Conservation (phyloP, 1,140 invertebrate species). For the Polypedilum vanderplanki region DNA sequence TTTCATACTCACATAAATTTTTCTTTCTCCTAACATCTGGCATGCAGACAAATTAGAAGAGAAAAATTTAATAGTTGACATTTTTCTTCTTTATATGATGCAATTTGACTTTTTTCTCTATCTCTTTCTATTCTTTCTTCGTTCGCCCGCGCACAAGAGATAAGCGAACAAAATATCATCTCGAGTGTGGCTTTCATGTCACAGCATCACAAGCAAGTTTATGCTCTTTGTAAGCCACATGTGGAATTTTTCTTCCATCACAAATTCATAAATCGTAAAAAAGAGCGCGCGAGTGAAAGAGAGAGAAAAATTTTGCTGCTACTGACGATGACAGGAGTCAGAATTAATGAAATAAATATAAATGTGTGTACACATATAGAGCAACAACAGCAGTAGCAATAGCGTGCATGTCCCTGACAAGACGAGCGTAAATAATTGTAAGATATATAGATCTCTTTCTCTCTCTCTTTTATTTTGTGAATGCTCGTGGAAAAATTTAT, state of each 20-base stretch:
- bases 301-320: too few relatives aligned
- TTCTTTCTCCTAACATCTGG: background rate
- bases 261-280: background rate
- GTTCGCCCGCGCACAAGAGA: background rate
- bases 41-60: constrained; percentile 25
- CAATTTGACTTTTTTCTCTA: background rate
- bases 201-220: too few relatives aligned
- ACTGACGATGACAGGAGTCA: constrained; percentile 21
- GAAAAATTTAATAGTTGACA: background rate
- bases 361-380: too few relatives aligned
- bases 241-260: constrained; percentile 4
- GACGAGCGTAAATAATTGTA: constrained; percentile 25
- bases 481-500: constrained; percentile 5
- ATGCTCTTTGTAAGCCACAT: background rate
- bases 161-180: background rate
- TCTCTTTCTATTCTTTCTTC: background rate
- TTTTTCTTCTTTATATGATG: background rate
- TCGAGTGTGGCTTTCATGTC: too few relatives aligned
- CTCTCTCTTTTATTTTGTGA: background rate
- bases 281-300: background rate
- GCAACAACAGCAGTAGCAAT: background rate
- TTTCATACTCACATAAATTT: background rate
- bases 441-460: background rate
- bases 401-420: constrained; percentile 9
- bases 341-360: constrained; percentile 5